Evolutionary conservation across 2,888 invertebrate species (phyloP), one percentile per base, ranked within the genome.

Genomic region (Parthenolecanium corni): DNA sequence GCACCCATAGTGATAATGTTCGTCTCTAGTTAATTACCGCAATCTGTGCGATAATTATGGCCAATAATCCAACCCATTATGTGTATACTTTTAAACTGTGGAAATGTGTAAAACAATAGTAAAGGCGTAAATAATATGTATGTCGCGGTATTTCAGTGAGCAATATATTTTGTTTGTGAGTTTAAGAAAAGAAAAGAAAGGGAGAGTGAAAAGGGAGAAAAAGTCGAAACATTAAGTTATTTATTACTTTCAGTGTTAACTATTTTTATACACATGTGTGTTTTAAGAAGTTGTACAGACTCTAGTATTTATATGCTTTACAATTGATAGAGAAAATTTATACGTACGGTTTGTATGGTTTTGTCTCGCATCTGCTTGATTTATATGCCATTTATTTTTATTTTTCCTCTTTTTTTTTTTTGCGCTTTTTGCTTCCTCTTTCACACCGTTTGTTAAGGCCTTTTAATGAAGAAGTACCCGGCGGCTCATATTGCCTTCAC

Each of bases 321-420:
- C 61, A 61, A 61, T 61, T 61, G 61, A 61, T 61, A 61, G 61
- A 61, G 61, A 61, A 61, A 61, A 61, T 61, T 61, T 61, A 61
- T 61, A 61, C 24, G 51, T 61, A 61, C 49, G 25, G 61, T 61
- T 61, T 61, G 61, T 61, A 61, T 61, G 51, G 61, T 61, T 61
- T 61, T 51, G 61, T 61, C 61, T 61, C 61, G 61, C 61, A 61
- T 61, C 61, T 61, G 61, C 61, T 61, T 61, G 61, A 61, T 61
- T 61, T 61, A 61, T 61, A 51, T 51, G 51, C 61, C 51, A 61
- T 61, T 61, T 61, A 57, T 57, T 57, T 57, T 57, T 57, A 57
- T 57, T 57, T 57, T 24, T 56, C 42, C 40, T 56, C 24, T 44
- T 38, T 24, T 58, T 61, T 49, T 61, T 61, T 31, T 40, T 61